Conservation (phyloP, 2,888 invertebrate genomes). For the Hoplodrina ambigua region DNA sequence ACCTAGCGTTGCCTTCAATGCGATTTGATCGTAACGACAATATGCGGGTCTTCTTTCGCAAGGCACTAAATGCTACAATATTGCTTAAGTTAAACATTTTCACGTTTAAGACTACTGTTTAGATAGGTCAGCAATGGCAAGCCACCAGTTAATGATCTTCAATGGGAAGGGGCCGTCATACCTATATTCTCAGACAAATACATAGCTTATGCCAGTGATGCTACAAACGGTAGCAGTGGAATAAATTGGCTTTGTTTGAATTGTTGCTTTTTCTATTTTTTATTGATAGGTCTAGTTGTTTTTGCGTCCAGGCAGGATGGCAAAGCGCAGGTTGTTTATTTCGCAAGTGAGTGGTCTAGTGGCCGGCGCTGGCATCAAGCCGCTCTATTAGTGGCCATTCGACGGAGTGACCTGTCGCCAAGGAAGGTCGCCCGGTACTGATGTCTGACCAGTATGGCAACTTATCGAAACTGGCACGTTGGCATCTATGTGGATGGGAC, state of each 20-base stretch:
- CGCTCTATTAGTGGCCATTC: constrained; percentile 77
- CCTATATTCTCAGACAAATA: background rate
- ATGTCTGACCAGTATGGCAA: constrained; percentile 82
- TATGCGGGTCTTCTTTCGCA: constrained; percentile 41
- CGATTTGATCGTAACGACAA: constrained; percentile 29
- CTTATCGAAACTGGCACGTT: constrained; percentile 75
- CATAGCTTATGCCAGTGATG: background rate
- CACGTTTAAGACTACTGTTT: no score
- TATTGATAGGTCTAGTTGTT: background rate
- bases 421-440: constrained; percentile 86
- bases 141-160: background rate
- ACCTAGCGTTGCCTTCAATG: constrained; percentile 35
- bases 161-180: no score
- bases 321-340: constrained; percentile 61
- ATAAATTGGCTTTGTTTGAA: background rate
- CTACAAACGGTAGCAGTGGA: background rate
- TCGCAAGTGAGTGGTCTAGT: constrained; percentile 64
- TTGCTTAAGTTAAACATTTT: constrained; percentile 5
- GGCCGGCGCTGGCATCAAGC: constrained; percentile 60
- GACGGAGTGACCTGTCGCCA: constrained; percentile 83
- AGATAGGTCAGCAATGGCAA: background rate
- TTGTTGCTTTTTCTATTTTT: background rate
- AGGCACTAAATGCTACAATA: constrained; percentile 1
- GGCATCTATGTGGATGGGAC: constrained; percentile 67
- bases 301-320: constrained; percentile 43